Conservation (phyloP, 2,113 vertebrate genomes). For the Podilymbus podiceps region DNA sequence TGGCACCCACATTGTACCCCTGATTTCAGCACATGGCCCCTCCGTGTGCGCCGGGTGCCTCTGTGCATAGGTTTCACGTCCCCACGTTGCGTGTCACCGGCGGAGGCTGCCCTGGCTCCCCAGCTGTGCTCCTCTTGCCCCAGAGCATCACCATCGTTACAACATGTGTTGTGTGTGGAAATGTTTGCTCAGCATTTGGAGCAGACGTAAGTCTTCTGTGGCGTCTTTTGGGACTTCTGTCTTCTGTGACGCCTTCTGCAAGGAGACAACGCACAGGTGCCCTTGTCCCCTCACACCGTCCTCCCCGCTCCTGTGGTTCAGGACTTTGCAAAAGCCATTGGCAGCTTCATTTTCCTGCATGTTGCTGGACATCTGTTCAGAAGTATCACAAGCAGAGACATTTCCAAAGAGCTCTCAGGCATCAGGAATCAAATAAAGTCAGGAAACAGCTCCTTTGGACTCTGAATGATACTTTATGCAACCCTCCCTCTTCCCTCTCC, state of each 20-base stretch:
- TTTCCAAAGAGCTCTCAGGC: background rate
- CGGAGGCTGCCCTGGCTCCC: background rate
- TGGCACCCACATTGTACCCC: background rate
- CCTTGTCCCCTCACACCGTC: background rate
- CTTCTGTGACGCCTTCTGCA: background rate
- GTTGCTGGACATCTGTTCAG: background rate
- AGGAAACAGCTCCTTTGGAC: background rate
- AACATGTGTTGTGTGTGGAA: background rate
- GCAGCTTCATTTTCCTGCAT: background rate
- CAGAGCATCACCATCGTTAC: accelerated
- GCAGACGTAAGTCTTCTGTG: accelerated
- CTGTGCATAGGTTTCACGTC: background rate
- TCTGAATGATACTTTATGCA: background rate
- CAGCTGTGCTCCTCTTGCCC: background rate
- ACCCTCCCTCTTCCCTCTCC: background rate
- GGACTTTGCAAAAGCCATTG: background rate
- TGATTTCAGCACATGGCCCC: background rate
- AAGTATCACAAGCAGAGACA: background rate
- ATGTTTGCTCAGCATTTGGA: background rate
- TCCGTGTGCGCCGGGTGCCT: accelerated
- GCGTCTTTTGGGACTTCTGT: background rate
- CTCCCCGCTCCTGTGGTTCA: background rate
- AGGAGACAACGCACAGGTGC: background rate
- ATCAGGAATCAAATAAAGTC: background rate
- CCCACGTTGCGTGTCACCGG: accelerated